Evolutionary conservation across 2,888 invertebrate genomes (phyloP).

Genomic region (Philaethria dido): DNA sequence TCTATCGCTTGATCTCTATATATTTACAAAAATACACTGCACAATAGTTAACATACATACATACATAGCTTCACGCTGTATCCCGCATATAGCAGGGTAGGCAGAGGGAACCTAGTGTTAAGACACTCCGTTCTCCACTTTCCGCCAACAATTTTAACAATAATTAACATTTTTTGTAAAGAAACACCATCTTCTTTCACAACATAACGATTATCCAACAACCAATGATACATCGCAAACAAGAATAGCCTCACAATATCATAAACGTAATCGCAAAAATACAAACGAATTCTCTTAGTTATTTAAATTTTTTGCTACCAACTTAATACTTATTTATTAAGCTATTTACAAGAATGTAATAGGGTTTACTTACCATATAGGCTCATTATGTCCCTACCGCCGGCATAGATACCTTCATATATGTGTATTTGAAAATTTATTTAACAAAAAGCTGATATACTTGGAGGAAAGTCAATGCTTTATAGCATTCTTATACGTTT

Average conservation of each 20-base stretch:
- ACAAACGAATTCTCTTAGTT: neutral
- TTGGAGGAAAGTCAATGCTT: neutral
- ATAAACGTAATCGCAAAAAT: neutral
- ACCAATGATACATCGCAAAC: too few species aligned
- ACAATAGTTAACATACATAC: too few species aligned
- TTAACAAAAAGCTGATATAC: neutral
- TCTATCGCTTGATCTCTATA: too few species aligned
- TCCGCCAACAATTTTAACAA: too few species aligned
- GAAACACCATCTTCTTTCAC: too few species aligned
- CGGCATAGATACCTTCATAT: neutral
- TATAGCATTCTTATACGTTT: neutral
- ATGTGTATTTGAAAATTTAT: neutral
- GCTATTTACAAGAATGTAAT: neutral
- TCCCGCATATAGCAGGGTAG: too few species aligned
- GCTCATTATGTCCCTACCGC: neutral
- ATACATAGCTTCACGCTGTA: too few species aligned
- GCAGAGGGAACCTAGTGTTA: too few species aligned
- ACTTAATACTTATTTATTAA: conserved; percentile 2
- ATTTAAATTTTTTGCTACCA: neutral
- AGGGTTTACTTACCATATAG: neutral
- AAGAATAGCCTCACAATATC: neutral
- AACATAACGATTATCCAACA: too few species aligned
- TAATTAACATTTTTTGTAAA: too few species aligned
- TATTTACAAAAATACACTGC: too few species aligned
- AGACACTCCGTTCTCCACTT: too few species aligned